Evolutionary conservation across 2,888 invertebrate genomes (phyloP).

Genomic region (Myopa testacea): DNA sequence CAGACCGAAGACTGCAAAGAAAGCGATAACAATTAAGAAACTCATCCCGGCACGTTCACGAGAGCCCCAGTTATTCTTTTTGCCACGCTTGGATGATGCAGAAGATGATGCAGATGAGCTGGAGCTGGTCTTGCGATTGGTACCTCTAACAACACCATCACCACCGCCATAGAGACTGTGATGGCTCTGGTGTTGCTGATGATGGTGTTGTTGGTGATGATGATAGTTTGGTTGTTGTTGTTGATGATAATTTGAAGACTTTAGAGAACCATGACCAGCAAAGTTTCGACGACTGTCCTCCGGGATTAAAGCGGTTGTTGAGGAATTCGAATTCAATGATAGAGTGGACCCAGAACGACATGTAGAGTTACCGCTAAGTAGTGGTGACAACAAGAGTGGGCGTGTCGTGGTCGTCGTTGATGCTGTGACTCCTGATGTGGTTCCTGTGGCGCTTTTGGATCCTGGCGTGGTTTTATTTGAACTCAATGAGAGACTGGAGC

Average conservation of each 20-base stretch:
- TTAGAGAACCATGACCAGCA: constrained; percentile 48
- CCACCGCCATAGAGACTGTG: constrained; percentile 46
- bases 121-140: constrained; percentile 33
- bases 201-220: constrained; percentile 42
- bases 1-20: constrained; percentile 88
- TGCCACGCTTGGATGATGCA: constrained; percentile 60
- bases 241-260: constrained; percentile 53
- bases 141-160: constrained; percentile 37
- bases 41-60: constrained; percentile 88
- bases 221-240: constrained; percentile 45
- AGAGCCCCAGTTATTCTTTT: constrained; percentile 65
- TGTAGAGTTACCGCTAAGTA: constrained; percentile 15
- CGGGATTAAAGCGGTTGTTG: constrained; percentile 45
- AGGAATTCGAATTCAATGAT: constrained; percentile 50
- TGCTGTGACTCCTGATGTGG: constrained; percentile 36
- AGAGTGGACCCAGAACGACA: constrained; percentile 43
- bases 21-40: constrained; percentile 90
- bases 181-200: constrained; percentile 39
- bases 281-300: constrained; percentile 47
- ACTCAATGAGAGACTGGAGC: constrained; percentile 57
- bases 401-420: constrained; percentile 12
- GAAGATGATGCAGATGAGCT: constrained; percentile 45
- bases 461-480: no score
- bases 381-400: constrained; percentile 18
- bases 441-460: no score